Evolutionary conservation across 2,797 vertebrate genomes (phyloP).

Genomic region (Myripristis jacobus): DNA sequence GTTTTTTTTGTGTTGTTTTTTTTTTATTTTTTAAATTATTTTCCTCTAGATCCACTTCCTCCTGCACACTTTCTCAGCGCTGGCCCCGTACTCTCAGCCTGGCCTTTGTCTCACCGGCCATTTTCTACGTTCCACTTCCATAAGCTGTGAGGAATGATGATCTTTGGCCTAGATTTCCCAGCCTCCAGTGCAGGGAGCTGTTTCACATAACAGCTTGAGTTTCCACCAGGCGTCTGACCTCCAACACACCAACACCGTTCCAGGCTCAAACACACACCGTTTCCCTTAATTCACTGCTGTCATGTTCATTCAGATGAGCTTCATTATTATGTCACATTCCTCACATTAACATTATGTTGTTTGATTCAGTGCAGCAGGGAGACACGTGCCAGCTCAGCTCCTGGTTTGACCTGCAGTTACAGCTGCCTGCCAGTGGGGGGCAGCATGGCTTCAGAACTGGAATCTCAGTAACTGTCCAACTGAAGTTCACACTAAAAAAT

Average conservation of each 20-base stretch:
- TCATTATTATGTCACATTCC: not conserved
- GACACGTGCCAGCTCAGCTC: not conserved
- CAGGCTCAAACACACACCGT: not conserved
- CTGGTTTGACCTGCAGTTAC: not conserved
- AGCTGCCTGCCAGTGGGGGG: constrained; percentile 2
- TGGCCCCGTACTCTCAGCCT: not conserved
- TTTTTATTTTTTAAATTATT: no score
- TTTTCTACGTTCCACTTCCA: constrained; percentile 1
- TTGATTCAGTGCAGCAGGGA: no score
- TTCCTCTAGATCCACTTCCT: no score
- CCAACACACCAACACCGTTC: not conserved
- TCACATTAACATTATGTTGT: not conserved
- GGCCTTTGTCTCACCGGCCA: not conserved
- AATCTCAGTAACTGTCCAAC: no score
- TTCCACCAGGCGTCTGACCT: not conserved
- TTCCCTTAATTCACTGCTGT: no score
- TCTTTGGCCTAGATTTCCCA: constrained; percentile 43
- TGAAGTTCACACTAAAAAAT: no score
- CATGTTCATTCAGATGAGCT: not conserved
- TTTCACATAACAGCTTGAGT: not conserved
- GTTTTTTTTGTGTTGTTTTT: constrained; percentile 20
- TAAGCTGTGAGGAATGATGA: constrained; percentile 52
- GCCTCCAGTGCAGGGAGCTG: constrained; percentile 12
- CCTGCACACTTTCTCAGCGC: not conserved
- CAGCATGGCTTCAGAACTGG: not conserved